Conservation (phyloP, 2,797 vertebrate genomes). For the Danio aesculapii region DNA sequence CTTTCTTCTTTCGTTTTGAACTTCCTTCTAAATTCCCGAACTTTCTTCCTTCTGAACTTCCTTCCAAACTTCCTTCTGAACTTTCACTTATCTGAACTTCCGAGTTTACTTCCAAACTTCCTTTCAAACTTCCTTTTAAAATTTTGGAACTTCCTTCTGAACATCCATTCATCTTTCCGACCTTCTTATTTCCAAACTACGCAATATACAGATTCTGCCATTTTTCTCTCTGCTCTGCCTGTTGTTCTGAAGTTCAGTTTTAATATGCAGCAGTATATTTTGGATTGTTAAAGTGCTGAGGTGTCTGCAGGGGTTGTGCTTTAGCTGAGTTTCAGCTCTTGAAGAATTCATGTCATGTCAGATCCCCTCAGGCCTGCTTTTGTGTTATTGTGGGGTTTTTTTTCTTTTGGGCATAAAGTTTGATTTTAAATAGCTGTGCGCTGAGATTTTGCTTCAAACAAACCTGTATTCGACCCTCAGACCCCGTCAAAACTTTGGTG, state of each 20-base stretch:
- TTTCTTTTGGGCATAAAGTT: background rate
- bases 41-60: no score
- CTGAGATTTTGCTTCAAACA: background rate
- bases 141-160: no score
- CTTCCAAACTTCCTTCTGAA: no score
- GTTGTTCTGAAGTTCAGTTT: background rate
- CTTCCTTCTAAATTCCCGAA: no score
- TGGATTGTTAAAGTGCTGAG: background rate
- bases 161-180: no score
- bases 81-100: no score
- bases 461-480: background rate
- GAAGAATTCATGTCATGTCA: slow-evolving; percentile 74
- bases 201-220: no score
- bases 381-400: slow-evolving; percentile 20
- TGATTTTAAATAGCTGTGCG: slow-evolving; percentile 1
- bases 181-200: no score
- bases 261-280: background rate
- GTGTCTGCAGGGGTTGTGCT: slow-evolving; percentile 26
- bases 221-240: background rate
- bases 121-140: no score
- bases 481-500: background rate
- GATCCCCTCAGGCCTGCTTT: slow-evolving; percentile 63
- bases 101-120: no score
- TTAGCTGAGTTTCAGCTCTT: slow-evolving; percentile 64
- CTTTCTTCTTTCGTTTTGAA: no score